Base-by-base conservation (phyloP, 2,888 invertebrate species). In the Smittia sp. region DNA sequence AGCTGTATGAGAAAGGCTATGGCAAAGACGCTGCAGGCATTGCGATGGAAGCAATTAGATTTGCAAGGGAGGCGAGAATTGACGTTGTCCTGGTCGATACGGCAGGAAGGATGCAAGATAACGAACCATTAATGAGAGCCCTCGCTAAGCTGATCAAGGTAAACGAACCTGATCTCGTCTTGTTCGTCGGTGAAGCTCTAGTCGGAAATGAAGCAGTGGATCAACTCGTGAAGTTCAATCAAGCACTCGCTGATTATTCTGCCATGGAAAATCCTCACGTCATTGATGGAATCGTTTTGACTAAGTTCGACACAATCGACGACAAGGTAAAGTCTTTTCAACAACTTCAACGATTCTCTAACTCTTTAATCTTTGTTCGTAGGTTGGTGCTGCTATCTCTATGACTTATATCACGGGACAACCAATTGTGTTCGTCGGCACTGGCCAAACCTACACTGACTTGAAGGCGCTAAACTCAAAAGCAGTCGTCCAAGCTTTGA, bases 361-460 rank as follows among this genome's bases (percentile, higher is more conserved):
- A 22, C 32, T 66, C 77, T 77, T 77, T 38, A 77, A 87, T 67
- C 13, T 62, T 38, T 46, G 6, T n/a, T 11, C 11, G 32, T 7
- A 72, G 85, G 93, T 99, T 24, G 99, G 99, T 9, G 99, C 99
- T 54, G 98, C 99, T 18, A 97, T 99, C 78, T 99, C 99, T 15
- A 99, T 99, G 99, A 98, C 99, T 0, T 99, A 99, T 82, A 97
- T 98, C 76, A 99, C 99, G 0, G 99, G 99, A 0, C 98, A 99
- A 82, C 99, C 99, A 0, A 99, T 99, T 73, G 96, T 98, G 62
- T 98, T 98, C 81, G 75, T 75, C 15, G 99, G 99, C 46, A 98
- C 98, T 1, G 99, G 99, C 1, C 99, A 99, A 85, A 99, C 98
- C 0, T 99, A 99, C 83, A 93, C 95, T 0, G 99, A 99, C 84